A percentile compares a stretch with the other conserved stretches of the same genome.
These are phyloP conservation scores for Sarcophaga bullata DNA, from an alignment of 1,140 invertebrate genomes.

Conservation along the genomic window DNA sequence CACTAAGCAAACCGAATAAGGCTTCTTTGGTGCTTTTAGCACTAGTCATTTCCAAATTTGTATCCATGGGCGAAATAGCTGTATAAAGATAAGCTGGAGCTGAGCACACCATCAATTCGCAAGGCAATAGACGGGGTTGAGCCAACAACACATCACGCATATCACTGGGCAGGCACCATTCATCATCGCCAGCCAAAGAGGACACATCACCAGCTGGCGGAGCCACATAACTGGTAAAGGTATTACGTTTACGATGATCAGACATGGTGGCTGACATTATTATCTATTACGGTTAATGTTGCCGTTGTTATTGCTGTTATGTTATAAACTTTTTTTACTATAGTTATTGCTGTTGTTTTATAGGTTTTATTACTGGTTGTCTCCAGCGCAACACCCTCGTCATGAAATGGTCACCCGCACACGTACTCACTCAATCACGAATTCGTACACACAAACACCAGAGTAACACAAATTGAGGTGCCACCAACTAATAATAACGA, in stretches of 20 bases:
- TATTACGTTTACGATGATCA: slow-evolving; percentile 61
- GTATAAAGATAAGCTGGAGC: slow-evolving; percentile 62
- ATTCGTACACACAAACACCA: too few relatives aligned
- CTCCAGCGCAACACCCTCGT: not conserved
- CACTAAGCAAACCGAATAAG: slow-evolving; percentile 57
- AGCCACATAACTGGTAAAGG: slow-evolving; percentile 63
- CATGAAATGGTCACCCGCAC: too few relatives aligned
- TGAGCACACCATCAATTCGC: slow-evolving; percentile 59
- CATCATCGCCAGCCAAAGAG: slow-evolving; percentile 53
- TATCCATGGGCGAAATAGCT: slow-evolving; percentile 54
- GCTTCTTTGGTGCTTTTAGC: slow-evolving; percentile 49
- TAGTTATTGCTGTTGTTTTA: too few relatives aligned
- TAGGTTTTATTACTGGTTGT: not conserved
- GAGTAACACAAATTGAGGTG: too few relatives aligned
- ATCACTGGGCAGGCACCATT: slow-evolving; percentile 61
- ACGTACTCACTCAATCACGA: too few relatives aligned
- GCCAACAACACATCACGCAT: slow-evolving; percentile 58
- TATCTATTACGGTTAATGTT: too few relatives aligned
- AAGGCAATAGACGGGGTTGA: slow-evolving; percentile 53
- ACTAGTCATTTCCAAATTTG: slow-evolving; percentile 8
- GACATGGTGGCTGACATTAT: slow-evolving; percentile 45
- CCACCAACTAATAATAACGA: too few relatives aligned
- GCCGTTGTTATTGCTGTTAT: not conserved
- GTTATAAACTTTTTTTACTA: too few relatives aligned
- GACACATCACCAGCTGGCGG: slow-evolving; percentile 55